phyloP scores from a whole-genome alignment of 2,797 vertebrate genomes.

The Helarctos malayanus region DNA sequence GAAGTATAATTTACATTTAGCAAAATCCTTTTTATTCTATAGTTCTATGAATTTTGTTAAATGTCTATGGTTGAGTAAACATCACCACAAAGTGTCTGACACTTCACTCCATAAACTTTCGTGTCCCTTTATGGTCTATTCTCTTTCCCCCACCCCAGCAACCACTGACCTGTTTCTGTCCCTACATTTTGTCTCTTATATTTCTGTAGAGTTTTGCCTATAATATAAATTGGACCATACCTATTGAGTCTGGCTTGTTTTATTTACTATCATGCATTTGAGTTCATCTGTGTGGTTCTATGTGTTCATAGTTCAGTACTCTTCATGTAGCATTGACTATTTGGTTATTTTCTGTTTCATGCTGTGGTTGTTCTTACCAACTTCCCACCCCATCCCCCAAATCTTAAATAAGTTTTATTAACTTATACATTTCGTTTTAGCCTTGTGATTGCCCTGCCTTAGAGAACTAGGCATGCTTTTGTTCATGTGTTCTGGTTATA shows the following conservation, averaged over 20 bases:
- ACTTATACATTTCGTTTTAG: not conserved
- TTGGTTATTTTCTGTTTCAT: not conserved
- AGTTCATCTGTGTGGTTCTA: not conserved
- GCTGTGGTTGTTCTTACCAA: not conserved
- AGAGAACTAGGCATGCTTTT: not conserved
- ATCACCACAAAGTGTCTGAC: not conserved
- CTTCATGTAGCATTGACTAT: not conserved
- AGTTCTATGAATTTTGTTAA: not conserved
- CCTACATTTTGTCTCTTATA: not conserved
- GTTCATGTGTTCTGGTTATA: not conserved
- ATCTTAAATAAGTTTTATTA: not conserved
- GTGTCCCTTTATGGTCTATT: not conserved
- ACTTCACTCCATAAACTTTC: not conserved
- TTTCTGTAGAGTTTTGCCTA: not conserved
- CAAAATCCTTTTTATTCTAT: not conserved
- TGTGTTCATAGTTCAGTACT: not conserved
- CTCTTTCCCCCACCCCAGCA: not conserved
- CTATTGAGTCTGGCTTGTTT: not conserved
- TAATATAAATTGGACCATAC: not conserved
- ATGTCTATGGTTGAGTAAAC: not conserved
- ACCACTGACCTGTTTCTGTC: not conserved
- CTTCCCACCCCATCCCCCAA: not conserved
- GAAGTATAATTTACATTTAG: not conserved
- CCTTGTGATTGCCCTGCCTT: not conserved
- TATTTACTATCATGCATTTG: not conserved